These are phyloP conservation scores for Euplagia quadripunctaria DNA, from an alignment of 2,888 invertebrate genomes.

Conservation along the genomic window DNA sequence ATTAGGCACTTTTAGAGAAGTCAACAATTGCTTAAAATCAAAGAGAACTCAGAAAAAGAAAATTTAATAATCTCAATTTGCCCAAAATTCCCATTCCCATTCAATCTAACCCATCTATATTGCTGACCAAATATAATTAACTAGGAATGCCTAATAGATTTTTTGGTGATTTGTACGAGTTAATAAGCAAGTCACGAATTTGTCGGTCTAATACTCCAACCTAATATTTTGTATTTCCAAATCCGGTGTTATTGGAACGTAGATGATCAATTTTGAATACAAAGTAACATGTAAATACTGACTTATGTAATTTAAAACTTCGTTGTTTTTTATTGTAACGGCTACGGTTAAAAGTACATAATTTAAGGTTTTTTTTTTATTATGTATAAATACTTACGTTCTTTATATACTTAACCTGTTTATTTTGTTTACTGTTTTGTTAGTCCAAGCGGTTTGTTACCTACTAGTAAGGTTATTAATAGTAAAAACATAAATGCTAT, in stretches of 20 bases:
- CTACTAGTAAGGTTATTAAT: background rate
- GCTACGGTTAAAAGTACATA: background rate
- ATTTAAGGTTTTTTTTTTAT: background rate
- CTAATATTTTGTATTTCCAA: background rate
- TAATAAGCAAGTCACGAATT: background rate
- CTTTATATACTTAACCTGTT: background rate
- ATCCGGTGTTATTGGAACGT: background rate
- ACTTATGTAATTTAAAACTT: background rate
- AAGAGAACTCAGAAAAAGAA: too few species aligned
- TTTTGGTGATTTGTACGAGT: background rate
- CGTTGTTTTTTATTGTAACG: background rate
- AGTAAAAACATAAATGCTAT: background rate
- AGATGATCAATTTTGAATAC: background rate
- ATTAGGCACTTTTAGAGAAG: too few species aligned
- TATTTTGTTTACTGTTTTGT: background rate
- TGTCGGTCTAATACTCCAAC: conserved; percentile 1
- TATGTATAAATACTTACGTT: background rate
- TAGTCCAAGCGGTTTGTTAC: background rate
- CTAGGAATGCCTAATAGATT: background rate
- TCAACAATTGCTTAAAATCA: too few species aligned
- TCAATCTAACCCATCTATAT: too few species aligned
- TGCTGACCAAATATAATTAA: too few species aligned
- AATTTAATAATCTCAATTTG: too few species aligned
- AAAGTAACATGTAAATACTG: background rate
- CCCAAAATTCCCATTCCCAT: too few species aligned